Evolutionary conservation across 2,888 invertebrate species (phyloP), one percentile per base, ranked within the genome.

Genomic region (Serrognathus titanus): DNA sequence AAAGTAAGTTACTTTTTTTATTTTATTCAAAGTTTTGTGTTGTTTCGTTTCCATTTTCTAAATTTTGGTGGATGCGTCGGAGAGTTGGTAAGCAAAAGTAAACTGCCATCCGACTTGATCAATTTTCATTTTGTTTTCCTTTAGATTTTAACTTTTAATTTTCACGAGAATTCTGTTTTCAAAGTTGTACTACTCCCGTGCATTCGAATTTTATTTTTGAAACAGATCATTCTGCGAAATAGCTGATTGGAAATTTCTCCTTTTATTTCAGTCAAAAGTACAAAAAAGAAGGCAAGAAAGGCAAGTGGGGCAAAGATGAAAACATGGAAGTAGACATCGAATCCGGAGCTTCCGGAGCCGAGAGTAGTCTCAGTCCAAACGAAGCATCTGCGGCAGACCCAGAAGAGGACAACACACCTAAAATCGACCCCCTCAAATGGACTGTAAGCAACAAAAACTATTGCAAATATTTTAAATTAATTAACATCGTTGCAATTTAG

Each of bases 391-490:
- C 67, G 31, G 66, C 68, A 12, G 63, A 66, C 11, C 69, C 65
- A 47, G 72, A 70, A 39, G 79, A 80, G 16, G 82, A 83, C 48
- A 80, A 78, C 63, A 71, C 75, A 1, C 81, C 82, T 2, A 83
- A 81, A 72, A 73, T 84, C 12, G 84, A 86, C 75, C 85, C 86
- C 12, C 75, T 84, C 13, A 85, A 85, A 71, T 87, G 87, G 87
- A 85, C 79, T 67, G 84, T 84, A 75, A 78, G 80, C 76, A 43
- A 47, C 10, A 7, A 36, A 48, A 20, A 46, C 38, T 24, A 48
- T 31, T 31, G 1, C 24, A 10, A 12, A 36, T 13, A n/a, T 9
- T 47, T 52, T 31, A 12, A 50, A 8, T 9, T 16, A 12, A 37
- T 35, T 31, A 7, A 31, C 24, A 4, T 31, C n/a, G n/a, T n/a